Evolutionary conservation across 2,888 invertebrate species (phyloP).

Genomic region (Sisyra nigra): DNA sequence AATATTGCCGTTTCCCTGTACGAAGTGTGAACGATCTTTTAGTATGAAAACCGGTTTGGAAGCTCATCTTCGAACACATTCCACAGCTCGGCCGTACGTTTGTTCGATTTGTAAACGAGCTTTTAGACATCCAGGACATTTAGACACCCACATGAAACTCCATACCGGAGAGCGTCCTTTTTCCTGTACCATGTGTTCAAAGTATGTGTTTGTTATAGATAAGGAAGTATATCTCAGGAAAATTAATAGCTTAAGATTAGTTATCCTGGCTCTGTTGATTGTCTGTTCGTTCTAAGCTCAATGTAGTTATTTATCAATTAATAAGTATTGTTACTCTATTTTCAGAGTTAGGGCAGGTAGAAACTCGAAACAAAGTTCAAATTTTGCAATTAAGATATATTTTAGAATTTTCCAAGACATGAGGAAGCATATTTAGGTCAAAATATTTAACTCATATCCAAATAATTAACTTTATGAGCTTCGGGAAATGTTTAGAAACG

Average conservation of each 20-base stretch:
- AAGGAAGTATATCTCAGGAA: not conserved
- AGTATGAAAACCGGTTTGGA: conserved; percentile 3
- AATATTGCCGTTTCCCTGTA: conserved; percentile 4
- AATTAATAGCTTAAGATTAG: not conserved
- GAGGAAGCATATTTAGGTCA: no score
- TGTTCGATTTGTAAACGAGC: conserved; percentile 5
- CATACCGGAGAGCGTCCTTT: conserved; percentile 8
- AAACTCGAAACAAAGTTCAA: no score
- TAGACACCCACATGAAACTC: conserved; percentile 7
- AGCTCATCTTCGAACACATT: conserved; percentile 7
- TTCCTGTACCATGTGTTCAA: conserved; percentile 6
- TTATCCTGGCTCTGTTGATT: no score
- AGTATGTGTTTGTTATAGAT: conserved; percentile 3
- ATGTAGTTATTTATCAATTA: not conserved
- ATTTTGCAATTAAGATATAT: no score
- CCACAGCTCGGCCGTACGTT: conserved; percentile 3
- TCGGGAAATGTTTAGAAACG: no score
- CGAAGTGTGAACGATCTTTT: conserved; percentile 5
- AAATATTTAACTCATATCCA: no score
- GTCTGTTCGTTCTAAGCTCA: no score
- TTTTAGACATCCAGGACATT: conserved; percentile 7
- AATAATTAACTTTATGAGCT: no score
- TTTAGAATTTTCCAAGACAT: no score
- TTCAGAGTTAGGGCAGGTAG: no score
- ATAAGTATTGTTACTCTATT: no score